Evolutionary conservation across 2,888 invertebrate species (phyloP).

Genomic region (Polyploca ridens): DNA sequence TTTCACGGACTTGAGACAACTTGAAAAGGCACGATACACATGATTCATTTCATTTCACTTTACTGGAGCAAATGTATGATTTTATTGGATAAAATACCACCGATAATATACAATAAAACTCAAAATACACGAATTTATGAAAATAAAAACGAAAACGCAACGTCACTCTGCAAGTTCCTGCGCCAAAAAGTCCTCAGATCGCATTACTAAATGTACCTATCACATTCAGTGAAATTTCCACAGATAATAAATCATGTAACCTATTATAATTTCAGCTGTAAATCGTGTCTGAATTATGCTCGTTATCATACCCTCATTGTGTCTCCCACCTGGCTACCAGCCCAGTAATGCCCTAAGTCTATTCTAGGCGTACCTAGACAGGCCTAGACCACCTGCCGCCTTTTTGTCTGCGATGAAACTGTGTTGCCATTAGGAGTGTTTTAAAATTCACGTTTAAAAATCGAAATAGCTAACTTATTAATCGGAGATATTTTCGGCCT

Average conservation of each 20-base stretch:
- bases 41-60: no score
- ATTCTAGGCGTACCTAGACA: slow-evolving; percentile 22
- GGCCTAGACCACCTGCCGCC: slow-evolving; percentile 22
- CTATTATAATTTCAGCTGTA: neutral
- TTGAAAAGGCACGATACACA: no score
- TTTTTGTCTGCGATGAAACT: slow-evolving; percentile 10
- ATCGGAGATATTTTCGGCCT: no score
- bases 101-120: no score
- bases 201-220: no score
- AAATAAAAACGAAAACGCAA: no score
- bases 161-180: no score
- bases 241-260: slow-evolving; percentile 6
- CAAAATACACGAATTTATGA: no score
- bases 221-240: neutral
- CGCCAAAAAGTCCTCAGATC: no score
- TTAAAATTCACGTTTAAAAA: neutral
- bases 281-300: slow-evolving; percentile 10
- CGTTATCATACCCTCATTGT: slow-evolving; percentile 13
- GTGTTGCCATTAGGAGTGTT: neutral
- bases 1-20: no score
- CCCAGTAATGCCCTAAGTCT: slow-evolving; percentile 2
- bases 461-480: neutral
- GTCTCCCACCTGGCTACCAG: slow-evolving; percentile 1
- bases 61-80: no score
- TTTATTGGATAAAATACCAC: no score